Evolutionary conservation across 35 echinoderm and acorn worm species (phyloP), one percentile per base, ranked within the genome.

Genomic region (Lytechinus pictus): DNA sequence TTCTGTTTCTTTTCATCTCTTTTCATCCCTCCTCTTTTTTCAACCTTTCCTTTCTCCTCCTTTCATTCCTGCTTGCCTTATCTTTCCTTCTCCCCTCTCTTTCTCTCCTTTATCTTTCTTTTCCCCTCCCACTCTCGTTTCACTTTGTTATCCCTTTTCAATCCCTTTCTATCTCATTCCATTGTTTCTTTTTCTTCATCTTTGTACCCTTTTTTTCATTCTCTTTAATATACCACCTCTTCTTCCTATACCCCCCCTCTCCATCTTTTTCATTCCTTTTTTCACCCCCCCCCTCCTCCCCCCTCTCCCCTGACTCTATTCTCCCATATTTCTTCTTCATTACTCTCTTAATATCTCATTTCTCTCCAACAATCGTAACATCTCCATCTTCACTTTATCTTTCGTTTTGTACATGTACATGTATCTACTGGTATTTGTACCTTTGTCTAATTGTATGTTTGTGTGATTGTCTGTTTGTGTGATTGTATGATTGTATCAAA

Each of bases 391-490:
- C 57, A 12, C 57, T 60, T 16, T 60, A 0, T 16, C 57, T 60
- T 16, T 60, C 57, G 10, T 12, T 60, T 4, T 71, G 5, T 71
- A 19, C 24, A 71, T 71, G 5, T 71, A 19, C 24, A 71, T 71
- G 61, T 27, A n/a, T 27, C 53, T 54, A 27, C 91, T 16, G 4
- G 52, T 54, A 11, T 93, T 29, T 92, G 9, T 92, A 11, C 54
- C 7, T 16, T 12, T 55, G 53, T 27, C 11, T 93, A 21, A 27
- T 11, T 93, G n/a, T 93, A 21, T 54, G 91, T 93, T 9, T 52
- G 94, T 95, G 7, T 94, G 94, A 86, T 57, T 95, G 94, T 95
- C 6, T 86, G 72, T 55, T 55, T 21, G 94, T 95, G 7, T 94
- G 94, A 86, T 54, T 61, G 57, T 94, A 28, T 95, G 24, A 27